Evolutionary conservation across 1,140 invertebrate genomes (phyloP), one percentile per base, ranked within the genome.

Genomic region (Megalopta genalis): DNA sequence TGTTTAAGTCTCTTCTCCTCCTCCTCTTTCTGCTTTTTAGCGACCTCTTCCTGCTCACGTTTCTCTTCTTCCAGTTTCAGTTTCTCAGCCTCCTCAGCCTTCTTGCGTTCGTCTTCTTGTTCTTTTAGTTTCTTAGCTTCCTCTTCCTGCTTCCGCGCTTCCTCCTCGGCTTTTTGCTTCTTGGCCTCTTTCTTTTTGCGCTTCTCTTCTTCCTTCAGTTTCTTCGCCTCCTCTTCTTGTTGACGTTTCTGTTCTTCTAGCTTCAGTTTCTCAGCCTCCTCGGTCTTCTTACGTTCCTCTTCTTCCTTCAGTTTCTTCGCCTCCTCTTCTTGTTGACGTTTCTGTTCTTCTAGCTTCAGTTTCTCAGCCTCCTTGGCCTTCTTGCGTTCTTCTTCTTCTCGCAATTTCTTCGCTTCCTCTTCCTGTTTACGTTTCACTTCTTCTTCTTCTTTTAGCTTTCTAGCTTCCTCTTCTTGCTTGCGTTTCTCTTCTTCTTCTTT

Each of bases 21-120:
- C 39, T 69, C 46, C 25, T 65, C 39, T 32, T 63, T 46, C 27
- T 39, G 54, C 39, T 62, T n/a, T 49, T 72, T 49, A 3, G 57
- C 70, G 76, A 81, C 70, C 57, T 77, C 39, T 63, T 73, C 71
- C 59, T 75, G 70, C 42, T 88, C 69, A n/a, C n/a, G 68, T 23
- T 52, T 21, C 16, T 32, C 25, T n/a, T 69, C 21, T 49, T 69
- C 72, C 16, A n/a, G n/a, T 73, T 69, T 72, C 16, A n/a, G n/a
- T 73, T 8, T 49, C 52, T 62, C 12, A 21, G 27, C 60, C 60
- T 77, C 57, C 39, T 77, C 67, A 0, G 64, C 63, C 60, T 54
- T 64, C 68, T 62, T 60, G 25, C 67, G 66, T 32, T 77, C 65
- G 64, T 66, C 64, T 1, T 76, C 71, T 23, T 84, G 57, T 64